Conservation (phyloP, 1,140 invertebrate genomes). For the Ruditapes philippinarum region DNA sequence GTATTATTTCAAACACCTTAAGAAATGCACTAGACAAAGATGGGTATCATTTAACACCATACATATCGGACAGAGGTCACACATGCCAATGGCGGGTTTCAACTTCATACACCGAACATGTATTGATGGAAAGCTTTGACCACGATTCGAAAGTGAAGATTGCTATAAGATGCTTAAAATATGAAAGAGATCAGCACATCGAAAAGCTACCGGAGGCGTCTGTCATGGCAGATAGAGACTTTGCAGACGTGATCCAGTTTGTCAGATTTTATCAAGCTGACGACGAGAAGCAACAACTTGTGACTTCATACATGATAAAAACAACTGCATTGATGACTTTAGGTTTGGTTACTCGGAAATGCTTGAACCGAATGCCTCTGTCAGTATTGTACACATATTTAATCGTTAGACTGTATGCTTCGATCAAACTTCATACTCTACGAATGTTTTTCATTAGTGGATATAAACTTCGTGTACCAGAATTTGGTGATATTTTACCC, state of each 20-base stretch:
- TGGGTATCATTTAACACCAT: neutral
- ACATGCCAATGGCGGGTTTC: slow-evolving; percentile 46
- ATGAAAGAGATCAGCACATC: neutral
- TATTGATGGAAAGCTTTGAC: neutral
- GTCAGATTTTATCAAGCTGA: slow-evolving; percentile 1
- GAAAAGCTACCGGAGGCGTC: neutral
- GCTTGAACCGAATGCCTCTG: neutral
- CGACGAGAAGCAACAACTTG: slow-evolving; percentile 20
- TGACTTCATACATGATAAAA: slow-evolving; percentile 45
- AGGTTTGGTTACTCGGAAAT: neutral
- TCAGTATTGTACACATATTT: neutral
- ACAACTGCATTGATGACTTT: neutral
- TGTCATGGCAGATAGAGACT: neutral
- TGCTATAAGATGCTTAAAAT: neutral
- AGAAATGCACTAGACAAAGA: neutral
- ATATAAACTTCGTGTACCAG: slow-evolving; percentile 39
- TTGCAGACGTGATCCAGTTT: neutral
- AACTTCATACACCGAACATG: slow-evolving; percentile 51
- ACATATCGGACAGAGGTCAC: neutral
- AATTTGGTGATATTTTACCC: slow-evolving; percentile 39
- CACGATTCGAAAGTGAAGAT: neutral
- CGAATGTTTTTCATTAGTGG: slow-evolving; percentile 22
- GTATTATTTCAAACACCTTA: neutral
- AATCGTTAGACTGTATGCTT: neutral
- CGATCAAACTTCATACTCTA: neutral